Evolutionary conservation across 2,888 invertebrate species (phyloP).

Genomic region (Listrodromus nycthemerus): DNA sequence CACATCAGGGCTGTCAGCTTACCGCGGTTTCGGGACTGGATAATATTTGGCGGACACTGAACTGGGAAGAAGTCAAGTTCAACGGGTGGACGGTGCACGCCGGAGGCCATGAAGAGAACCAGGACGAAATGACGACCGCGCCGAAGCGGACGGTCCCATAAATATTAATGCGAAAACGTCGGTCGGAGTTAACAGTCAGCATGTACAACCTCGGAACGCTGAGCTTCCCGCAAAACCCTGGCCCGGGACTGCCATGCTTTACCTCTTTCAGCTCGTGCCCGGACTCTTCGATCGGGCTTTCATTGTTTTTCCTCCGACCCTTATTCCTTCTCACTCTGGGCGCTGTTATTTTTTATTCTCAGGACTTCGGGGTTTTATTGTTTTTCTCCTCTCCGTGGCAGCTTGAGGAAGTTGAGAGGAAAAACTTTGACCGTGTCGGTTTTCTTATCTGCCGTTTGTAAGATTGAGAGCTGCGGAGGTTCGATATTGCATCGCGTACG

Average conservation of each 20-base stretch:
- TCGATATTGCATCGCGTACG: not conserved
- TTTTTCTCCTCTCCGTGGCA: not conserved
- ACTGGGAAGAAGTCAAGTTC: conserved; percentile 4
- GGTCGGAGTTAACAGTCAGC: conserved; percentile 46
- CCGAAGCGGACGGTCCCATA: conserved; percentile 49
- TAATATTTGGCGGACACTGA: not conserved
- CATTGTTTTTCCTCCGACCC: conserved; percentile 36
- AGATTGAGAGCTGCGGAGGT: not conserved
- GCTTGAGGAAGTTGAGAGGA: not conserved
- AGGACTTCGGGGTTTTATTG: conserved; percentile 5
- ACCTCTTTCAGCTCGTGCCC: conserved; percentile 40
- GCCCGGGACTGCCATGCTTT: conserved; percentile 10
- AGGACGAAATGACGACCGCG: conserved; percentile 35
- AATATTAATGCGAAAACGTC: conserved; percentile 57
- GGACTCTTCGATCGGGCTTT: conserved; percentile 45
- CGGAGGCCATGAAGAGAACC: conserved; percentile 19
- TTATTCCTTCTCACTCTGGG: not conserved
- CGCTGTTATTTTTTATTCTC: conserved; percentile 20
- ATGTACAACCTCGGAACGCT: conserved; percentile 45
- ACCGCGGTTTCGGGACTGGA: not conserved
- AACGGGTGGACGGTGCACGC: not conserved
- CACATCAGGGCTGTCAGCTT: conserved; percentile 4
- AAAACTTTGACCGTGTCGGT: not conserved
- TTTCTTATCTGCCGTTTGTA: not conserved
- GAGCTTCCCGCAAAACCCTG: not conserved